Evolutionary conservation across 2,888 invertebrate genomes (phyloP).

Genomic region (Lomographa bimaculata): DNA sequence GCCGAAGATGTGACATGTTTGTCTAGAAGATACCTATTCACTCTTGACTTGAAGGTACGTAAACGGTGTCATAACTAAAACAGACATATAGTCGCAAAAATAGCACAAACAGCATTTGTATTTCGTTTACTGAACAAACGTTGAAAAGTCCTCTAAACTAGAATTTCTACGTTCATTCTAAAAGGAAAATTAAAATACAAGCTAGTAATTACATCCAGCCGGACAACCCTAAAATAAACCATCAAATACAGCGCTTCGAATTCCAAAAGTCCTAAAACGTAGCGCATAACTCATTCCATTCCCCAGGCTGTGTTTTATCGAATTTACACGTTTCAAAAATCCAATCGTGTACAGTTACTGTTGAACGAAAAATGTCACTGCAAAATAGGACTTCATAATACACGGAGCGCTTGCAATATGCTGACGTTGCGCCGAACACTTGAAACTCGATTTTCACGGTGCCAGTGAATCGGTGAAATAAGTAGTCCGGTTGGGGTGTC

Average conservation of each 20-base stretch:
- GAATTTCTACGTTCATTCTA: too few species aligned
- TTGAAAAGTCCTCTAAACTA: too few species aligned
- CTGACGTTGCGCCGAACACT: constrained; percentile 64
- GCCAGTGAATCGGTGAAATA: constrained; percentile 59
- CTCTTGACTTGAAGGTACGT: too few species aligned
- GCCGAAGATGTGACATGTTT: too few species aligned
- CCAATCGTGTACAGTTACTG: constrained; percentile 69
- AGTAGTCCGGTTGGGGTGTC: constrained; percentile 42
- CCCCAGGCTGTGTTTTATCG: constrained; percentile 62
- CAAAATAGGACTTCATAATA: constrained; percentile 78
- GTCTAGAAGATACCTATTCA: too few species aligned
- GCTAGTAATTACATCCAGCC: too few species aligned
- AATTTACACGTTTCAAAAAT: constrained; percentile 80
- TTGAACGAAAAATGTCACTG: constrained; percentile 77
- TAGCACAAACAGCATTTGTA: too few species aligned
- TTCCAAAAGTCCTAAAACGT: constrained; percentile 29
- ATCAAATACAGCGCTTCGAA: constrained; percentile 2
- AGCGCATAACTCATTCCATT: constrained; percentile 48
- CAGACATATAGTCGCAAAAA: too few species aligned
- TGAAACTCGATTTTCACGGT: constrained; percentile 70
- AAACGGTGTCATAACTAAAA: too few species aligned
- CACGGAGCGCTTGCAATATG: constrained; percentile 70
- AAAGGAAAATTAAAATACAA: too few species aligned
- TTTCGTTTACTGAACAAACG: too few species aligned
- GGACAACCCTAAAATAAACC: too few species aligned